Base-by-base conservation (phyloP, 2,113 vertebrate genomes). In the Oceanites oceanicus region DNA sequence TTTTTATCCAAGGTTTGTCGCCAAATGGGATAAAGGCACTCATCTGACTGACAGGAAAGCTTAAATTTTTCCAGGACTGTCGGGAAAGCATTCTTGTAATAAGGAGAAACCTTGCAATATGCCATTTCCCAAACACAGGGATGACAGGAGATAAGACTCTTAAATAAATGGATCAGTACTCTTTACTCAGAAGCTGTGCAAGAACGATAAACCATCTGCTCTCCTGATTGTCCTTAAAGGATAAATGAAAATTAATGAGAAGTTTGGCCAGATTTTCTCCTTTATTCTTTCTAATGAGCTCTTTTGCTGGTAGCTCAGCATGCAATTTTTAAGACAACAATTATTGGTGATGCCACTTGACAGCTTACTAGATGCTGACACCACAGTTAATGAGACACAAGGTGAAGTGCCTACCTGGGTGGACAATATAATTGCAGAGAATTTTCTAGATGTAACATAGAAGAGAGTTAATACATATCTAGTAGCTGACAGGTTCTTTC, bases 11-110 rank as follows among this genome's bases (percentile, higher is more conserved):
- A 77, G 86, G 49, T 87, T 79, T 87, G 70, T 74, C 13, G 2
- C 88, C 95, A 97, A 92, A 96, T 88, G 83, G 66, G 95, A 96
- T 97, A 95, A 97, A 96, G 82, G 61, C 52, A 56, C 90, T 97
- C 95, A 97, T 97, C 92, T 94, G 86, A 95, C 63, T 95, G 94
- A 92, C 85, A 94, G 91, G 94, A 97, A 97, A 96, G 86, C 92
- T 95, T 96, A 87, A 49, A 55, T 86, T 94, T 97, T 96, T 90
- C 76, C 66, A 72, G 82, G 38, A 56, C 59, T 86, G n/a, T 55
- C 9, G 1, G 85, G 67, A 93, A 95, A 83, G 63, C 27, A 36
- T 80, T 76, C 86, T 72, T 82, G 27, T 85, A 90, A 47, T 83
- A 65, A 75, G 70, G 88, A 26, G 86, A 86, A 95, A 84, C 44